Percentiles rank a stretch among this genome's conserved stretches.
These are phyloP conservation scores for Pygocentrus nattereri DNA, from an alignment of 2,797 vertebrate genomes.

Conservation along the genomic window DNA sequence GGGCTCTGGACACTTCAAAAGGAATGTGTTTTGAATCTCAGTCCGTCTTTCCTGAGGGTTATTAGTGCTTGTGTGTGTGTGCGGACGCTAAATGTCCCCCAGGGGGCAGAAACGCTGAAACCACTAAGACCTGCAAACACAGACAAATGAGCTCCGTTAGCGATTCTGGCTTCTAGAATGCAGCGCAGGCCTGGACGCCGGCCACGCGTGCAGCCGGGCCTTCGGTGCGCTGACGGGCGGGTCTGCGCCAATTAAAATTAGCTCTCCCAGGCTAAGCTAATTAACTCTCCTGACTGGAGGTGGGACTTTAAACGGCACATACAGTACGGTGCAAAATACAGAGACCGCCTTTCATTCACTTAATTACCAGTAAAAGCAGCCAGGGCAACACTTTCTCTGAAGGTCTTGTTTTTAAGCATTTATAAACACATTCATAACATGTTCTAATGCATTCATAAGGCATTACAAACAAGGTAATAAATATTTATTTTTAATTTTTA, in stretches of 20 bases:
- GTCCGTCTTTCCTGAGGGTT: not conserved
- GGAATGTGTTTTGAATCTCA: not conserved
- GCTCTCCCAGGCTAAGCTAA: conserved; percentile 60
- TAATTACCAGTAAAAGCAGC: too few relatives aligned
- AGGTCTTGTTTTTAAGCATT: too few relatives aligned
- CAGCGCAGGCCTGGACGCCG: conserved; percentile 32
- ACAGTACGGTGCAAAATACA: too few relatives aligned
- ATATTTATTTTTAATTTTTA: too few relatives aligned
- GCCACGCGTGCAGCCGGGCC: conserved; percentile 47
- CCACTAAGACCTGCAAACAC: conserved; percentile 53
- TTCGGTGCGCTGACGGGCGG: conserved; percentile 27
- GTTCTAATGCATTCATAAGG: too few relatives aligned
- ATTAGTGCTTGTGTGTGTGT: conserved; percentile 38
- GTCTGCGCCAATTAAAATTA: conserved; percentile 64
- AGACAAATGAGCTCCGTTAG: conserved; percentile 66
- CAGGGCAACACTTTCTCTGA: too few relatives aligned
- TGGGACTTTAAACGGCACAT: conserved; percentile 60
- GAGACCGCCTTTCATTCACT: too few relatives aligned
- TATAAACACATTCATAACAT: too few relatives aligned
- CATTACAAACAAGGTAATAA: too few relatives aligned
- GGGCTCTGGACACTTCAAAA: conserved; percentile 22
- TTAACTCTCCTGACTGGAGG: conserved; percentile 62
- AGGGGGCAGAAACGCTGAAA: conserved; percentile 55
- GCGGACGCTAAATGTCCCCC: conserved; percentile 31
- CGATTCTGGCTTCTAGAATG: conserved; percentile 62